These are phyloP conservation scores for Heteractis magnifica DNA, from an alignment of 92 coral and sea anemone species.

Conservation along the genomic window DNA sequence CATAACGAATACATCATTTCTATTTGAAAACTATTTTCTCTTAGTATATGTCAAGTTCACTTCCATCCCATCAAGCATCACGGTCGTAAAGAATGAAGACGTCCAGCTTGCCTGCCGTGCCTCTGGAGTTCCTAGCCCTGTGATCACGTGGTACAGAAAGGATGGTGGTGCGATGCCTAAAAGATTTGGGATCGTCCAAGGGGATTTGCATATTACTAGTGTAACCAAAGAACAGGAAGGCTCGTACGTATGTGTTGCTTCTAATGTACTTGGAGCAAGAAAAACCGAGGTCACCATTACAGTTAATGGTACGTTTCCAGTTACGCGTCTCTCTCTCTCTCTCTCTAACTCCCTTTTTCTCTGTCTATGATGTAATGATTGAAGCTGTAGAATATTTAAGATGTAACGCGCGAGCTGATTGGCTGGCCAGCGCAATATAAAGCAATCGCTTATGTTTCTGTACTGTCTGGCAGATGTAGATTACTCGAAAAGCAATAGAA, in stretches of 20 bases:
- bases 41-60: constrained; percentile 26
- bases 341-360: neutral
- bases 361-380: neutral
- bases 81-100: constrained; percentile 18
- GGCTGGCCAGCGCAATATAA: no score
- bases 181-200: constrained; percentile 15
- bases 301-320: constrained; percentile 33
- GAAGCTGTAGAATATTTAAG: no score
- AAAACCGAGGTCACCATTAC: constrained; percentile 38
- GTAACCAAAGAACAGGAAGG: constrained; percentile 37
- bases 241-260: constrained; percentile 25
- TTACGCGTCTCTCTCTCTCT: neutral
- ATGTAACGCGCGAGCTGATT: no score
- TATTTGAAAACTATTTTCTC: no score
- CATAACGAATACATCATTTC: no score
- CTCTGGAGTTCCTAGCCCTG: constrained; percentile 37
- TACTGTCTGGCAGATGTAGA: no score
- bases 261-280: constrained; percentile 36
- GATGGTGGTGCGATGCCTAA: constrained; percentile 38
- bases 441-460: no score
- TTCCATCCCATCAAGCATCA: constrained; percentile 14
- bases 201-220: constrained; percentile 27
- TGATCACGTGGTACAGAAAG: constrained; percentile 44
- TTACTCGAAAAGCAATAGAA: no score
- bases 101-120: constrained; percentile 41